Conservation (phyloP, 1,140 invertebrate species). For the Monomorium pharaonis region DNA sequence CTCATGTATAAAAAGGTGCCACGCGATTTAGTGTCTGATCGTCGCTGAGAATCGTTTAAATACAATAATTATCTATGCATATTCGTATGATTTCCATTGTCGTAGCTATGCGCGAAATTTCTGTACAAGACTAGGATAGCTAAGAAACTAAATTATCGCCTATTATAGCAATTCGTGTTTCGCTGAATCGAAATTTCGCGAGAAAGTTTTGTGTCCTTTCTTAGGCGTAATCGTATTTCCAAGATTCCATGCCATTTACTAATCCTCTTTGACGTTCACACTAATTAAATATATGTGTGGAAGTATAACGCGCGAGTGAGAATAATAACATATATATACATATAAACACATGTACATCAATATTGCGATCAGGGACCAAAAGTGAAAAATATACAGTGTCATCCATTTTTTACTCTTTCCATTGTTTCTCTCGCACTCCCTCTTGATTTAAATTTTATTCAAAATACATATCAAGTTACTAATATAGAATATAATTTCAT, state of each 20-base stretch:
- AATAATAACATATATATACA: constrained; percentile 82
- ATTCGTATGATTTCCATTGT: constrained; percentile 62
- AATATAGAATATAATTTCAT: too few relatives aligned
- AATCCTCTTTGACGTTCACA: constrained; percentile 48
- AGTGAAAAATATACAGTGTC: not conserved
- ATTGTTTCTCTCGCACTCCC: too few relatives aligned
- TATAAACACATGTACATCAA: constrained; percentile 84
- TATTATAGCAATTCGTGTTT: constrained; percentile 44
- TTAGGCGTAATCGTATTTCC: constrained; percentile 41
- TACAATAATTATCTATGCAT: constrained; percentile 11
- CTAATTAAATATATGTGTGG: constrained; percentile 77
- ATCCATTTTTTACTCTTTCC: too few relatives aligned
- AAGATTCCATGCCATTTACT: constrained; percentile 17
- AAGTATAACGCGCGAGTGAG: constrained; percentile 72
- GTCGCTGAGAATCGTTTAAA: constrained; percentile 23
- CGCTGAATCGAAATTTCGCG: constrained; percentile 20
- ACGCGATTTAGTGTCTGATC: constrained; percentile 38
- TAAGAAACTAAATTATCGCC: constrained; percentile 77
- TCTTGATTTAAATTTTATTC: too few relatives aligned
- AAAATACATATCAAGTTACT: too few relatives aligned
- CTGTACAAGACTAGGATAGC: constrained; percentile 85
- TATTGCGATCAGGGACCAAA: constrained; percentile 58
- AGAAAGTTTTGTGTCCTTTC: constrained; percentile 39
- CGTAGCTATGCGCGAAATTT: constrained; percentile 77
- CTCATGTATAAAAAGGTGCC: constrained; percentile 62